Base-by-base conservation (phyloP, 30 jellyfish, hydroid and myxozoan species). In the Pseudorhiza aurosa region DNA sequence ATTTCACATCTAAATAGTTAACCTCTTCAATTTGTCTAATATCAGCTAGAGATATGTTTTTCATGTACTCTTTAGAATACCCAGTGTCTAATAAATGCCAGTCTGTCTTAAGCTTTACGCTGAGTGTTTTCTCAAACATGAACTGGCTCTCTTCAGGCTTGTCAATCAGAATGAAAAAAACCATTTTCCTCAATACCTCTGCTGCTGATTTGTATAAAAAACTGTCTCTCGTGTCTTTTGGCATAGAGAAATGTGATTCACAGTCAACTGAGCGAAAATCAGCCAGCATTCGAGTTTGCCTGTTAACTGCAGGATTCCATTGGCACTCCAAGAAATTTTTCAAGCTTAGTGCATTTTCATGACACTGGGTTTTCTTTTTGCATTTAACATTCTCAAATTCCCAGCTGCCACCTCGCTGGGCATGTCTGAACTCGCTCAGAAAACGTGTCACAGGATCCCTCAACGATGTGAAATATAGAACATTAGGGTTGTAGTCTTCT, bases 211-310 rank as follows among this genome's bases (percentile, higher is more conserved):
- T 25, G 45, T 71, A 59, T 30, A 93, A 21, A 43, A 70, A 45
- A 28, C 19, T 30, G n/a, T 75, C 70, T 35, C 77, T 31, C 28
- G 46, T 57, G 39, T 36, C 32, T 22, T 47, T 57, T 21, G 24
- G 35, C 82, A 87, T 57, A 1, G 51, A 36, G 9, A 58, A 43
- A 25, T 26, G 68, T 18, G 35, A 17, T 29, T 80, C 59, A 69
- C 99, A 93, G 40, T 43, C 81, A 22, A 75, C 68, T 17, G 43
- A 37, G 11, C 88, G 55, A 15, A 87, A 50, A 56, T 87, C 82
- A 46, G 99, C 93, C 69, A 93, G 68, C 97, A 93, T 86, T 64
- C 99, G 57, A 7, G 96, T 82, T 53, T 93, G 99, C 47, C 99
- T 72, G 57, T 93, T 93, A 35, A 39, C 62, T 8, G 97, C 99